Evolutionary conservation across 2,797 vertebrate genomes (phyloP).

Genomic region (Galagoides demidoff): DNA sequence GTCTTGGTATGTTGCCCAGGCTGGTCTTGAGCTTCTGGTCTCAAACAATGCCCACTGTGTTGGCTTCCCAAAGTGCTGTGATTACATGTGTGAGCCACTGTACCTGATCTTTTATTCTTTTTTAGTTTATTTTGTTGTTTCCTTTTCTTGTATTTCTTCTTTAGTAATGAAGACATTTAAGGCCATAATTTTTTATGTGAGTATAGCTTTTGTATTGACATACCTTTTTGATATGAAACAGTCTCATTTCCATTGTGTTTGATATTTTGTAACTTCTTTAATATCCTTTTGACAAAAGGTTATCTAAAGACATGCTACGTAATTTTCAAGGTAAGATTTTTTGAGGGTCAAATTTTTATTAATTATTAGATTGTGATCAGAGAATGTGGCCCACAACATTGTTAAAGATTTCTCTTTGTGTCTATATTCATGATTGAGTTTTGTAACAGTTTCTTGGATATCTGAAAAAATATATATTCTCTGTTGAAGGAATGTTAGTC

Average conservation of each 20-base stretch:
- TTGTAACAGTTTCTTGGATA: neutral
- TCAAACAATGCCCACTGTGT: neutral
- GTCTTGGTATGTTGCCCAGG: too few species aligned
- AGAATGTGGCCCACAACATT: neutral
- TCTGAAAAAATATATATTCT: neutral
- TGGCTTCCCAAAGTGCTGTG: neutral
- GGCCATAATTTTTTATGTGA: neutral
- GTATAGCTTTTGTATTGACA: neutral
- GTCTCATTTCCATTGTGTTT: neutral
- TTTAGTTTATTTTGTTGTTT: neutral
- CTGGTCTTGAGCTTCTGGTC: neutral
- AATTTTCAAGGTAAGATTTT: neutral
- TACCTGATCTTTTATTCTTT: neutral
- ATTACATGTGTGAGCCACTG: neutral
- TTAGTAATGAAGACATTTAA: slow-evolving; percentile 1
- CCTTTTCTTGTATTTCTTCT: neutral
- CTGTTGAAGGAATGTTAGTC: neutral
- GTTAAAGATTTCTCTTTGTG: neutral
- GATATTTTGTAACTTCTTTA: neutral
- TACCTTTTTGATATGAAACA: neutral
- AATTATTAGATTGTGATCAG: neutral
- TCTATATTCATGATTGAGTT: neutral
- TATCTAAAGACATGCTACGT: neutral
- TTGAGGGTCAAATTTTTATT: neutral
- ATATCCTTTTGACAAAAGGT: neutral